phyloP scores from a whole-genome alignment of 2,888 invertebrate genomes.

The Pimpla rufipes region DNA sequence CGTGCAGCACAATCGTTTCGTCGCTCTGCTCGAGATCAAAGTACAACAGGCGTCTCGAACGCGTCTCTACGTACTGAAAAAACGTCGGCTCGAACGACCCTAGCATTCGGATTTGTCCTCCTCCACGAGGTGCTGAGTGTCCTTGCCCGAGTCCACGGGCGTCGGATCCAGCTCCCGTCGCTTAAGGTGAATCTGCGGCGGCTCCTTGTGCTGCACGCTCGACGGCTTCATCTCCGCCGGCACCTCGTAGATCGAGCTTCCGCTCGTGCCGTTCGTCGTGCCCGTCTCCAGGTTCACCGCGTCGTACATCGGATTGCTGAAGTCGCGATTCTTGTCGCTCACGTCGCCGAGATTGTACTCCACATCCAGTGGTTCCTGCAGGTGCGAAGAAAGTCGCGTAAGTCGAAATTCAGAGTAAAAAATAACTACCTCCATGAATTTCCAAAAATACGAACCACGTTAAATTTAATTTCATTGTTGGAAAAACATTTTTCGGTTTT shows the following conservation, averaged over 20 bases:
- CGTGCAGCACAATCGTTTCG: constrained; percentile 14
- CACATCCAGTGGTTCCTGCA: constrained; percentile 89
- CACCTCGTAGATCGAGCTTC: constrained; percentile 92
- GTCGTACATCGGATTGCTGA: constrained; percentile 99
- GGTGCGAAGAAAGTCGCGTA: constrained; percentile 30
- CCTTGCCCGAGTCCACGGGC: constrained; percentile 94
- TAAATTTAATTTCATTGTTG: too few relatives aligned
- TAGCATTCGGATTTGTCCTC: constrained; percentile 91
- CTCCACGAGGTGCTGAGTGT: constrained; percentile 95
- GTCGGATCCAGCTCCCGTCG: constrained; percentile 94
- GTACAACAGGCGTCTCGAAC: constrained; percentile 74
- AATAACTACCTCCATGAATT: too few relatives aligned
- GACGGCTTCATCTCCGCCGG: constrained; percentile 93
- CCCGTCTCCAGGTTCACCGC: constrained; percentile 91
- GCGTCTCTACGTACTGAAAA: constrained; percentile 66
- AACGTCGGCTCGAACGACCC: constrained; percentile 57
- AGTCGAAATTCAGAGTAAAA: too few relatives aligned
- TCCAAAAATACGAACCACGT: too few relatives aligned
- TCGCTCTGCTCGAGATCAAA: constrained; percentile 71
- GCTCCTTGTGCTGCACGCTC: constrained; percentile 92
- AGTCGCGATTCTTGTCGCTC: constrained; percentile 94
- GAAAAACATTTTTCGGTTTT: too few relatives aligned
- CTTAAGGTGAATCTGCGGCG: constrained; percentile 90
- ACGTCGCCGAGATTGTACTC: constrained; percentile 93
- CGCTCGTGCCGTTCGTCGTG: constrained; percentile 88